phyloP scores from a whole-genome alignment of 2,888 invertebrate genomes.

The Trachelus troglodyta region DNA sequence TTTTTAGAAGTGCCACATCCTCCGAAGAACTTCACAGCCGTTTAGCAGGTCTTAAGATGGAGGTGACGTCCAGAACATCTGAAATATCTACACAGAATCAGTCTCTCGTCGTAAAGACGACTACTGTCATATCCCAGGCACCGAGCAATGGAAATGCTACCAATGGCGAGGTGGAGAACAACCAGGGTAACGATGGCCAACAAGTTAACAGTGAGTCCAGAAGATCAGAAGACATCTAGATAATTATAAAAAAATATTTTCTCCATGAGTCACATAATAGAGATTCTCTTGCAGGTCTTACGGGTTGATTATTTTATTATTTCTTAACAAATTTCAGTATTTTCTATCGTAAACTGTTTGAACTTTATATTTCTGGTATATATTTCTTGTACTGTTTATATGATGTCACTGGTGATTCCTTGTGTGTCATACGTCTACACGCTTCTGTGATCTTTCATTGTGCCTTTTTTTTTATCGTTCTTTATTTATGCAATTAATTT shows the following conservation, averaged over 20 bases:
- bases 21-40: slow-evolving; percentile 62
- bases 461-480: slow-evolving; percentile 27
- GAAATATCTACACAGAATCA: slow-evolving; percentile 63
- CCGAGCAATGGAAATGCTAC: slow-evolving; percentile 57
- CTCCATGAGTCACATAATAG: not conserved
- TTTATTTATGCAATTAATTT: slow-evolving; percentile 27
- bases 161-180: slow-evolving; percentile 60
- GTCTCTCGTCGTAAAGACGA: slow-evolving; percentile 55
- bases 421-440: slow-evolving; percentile 10
- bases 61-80: slow-evolving; percentile 62
- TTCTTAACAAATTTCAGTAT: slow-evolving; percentile 9
- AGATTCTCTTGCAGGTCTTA: slow-evolving; percentile 5
- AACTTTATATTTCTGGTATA: not conserved
- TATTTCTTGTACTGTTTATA: slow-evolving; percentile 11
- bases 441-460: slow-evolving; percentile 12
- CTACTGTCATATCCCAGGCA: slow-evolving; percentile 60
- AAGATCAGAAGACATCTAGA: not conserved
- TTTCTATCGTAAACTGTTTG: not conserved
- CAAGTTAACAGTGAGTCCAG: slow-evolving; percentile 62
- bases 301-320: slow-evolving; percentile 15
- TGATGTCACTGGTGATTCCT: not conserved
- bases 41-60: slow-evolving; percentile 63
- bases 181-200: slow-evolving; percentile 56
- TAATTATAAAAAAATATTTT: not conserved
- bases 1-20: slow-evolving; percentile 63